Base-by-base conservation (phyloP, 1,140 invertebrate species). In the Euglossa dilemma region DNA sequence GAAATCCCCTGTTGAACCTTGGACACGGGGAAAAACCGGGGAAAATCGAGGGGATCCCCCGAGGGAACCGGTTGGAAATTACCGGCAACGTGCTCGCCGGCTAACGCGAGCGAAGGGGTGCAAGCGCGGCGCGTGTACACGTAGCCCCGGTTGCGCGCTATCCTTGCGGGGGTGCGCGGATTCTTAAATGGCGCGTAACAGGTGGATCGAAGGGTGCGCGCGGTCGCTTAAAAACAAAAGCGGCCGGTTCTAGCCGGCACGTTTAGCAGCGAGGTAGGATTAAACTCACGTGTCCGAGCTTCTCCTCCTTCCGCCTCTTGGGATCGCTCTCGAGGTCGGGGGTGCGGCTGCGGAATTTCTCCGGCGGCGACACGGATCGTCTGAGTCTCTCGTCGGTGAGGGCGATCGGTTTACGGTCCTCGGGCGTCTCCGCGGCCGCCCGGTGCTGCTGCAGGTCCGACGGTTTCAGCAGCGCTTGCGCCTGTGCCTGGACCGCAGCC, bases 331-430 rank as follows among this genome's bases (percentile, higher is more conserved):
- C 94, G 85, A 94, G 88, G 87, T 95, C 94, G 70, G 94, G 94
- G 28, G 92, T 94, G 84, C 93, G 92, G 80, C 91, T 90, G 47
- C 92, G 92, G 91, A 95, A 95, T 91, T 95, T 95, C 84, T 96
- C 95, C 79, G 92, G 92, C 28, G 96, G 96, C 23, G 95, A 96
- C 64, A 96, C 94, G 28, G 96, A 96, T 83, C 95, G 94, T 85
- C 95, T 90, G 50, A 93, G 90, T 54, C 92, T 87, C 25, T 94
- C 93, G 87, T 93, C 93, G 75, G 90, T 76, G 43, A 92, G 86
- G 2, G 92, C 88, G 85, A 94, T 94, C 75, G 92, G 90, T 86
- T 94, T 94, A 70, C 93, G 91, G 71, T 93, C 93, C 76, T 94
- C 93, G 59, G 93, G 93, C 43, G 93, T 94, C 56, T 89, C 87